phyloP scores from a whole-genome alignment of 2,113 vertebrate species.

The Hemicordylus capensis region DNA sequence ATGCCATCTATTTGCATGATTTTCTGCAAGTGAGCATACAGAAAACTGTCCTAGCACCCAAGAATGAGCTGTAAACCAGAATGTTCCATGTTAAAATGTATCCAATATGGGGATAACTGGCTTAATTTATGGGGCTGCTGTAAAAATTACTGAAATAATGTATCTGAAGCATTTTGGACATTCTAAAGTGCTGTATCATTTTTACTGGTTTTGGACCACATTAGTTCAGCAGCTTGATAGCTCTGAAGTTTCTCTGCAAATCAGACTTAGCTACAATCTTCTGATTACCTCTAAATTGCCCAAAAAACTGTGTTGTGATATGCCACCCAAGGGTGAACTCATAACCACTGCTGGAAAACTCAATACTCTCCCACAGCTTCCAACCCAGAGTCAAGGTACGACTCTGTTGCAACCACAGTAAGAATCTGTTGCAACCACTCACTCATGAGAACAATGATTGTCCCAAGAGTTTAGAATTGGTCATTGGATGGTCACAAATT shows the following conservation, averaged over 20 bases:
- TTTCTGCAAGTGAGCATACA: background rate
- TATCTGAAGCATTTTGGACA: background rate
- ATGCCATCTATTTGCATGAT: background rate
- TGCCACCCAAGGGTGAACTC: background rate
- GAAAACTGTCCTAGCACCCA: background rate
- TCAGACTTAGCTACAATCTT: background rate
- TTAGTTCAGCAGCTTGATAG: background rate
- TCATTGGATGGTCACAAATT: too few species aligned
- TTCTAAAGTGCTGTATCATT: background rate
- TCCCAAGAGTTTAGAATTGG: too few species aligned
- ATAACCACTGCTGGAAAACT: background rate
- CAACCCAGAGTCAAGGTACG: background rate
- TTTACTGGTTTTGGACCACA: background rate
- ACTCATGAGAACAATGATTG: background rate
- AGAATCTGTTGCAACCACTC: background rate
- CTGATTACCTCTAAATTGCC: background rate
- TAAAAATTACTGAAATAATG: background rate
- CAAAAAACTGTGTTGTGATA: background rate
- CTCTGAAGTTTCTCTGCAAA: background rate
- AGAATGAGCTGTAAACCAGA: background rate
- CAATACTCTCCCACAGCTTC: background rate
- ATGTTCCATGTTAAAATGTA: background rate
- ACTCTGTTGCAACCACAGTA: background rate
- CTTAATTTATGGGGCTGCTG: background rate
- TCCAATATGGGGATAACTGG: background rate